Percentiles rank a stretch among this genome's conserved stretches.
These are phyloP conservation scores for Notodonta dromedarius DNA, from an alignment of 2,888 invertebrate genomes.

Conservation along the genomic window DNA sequence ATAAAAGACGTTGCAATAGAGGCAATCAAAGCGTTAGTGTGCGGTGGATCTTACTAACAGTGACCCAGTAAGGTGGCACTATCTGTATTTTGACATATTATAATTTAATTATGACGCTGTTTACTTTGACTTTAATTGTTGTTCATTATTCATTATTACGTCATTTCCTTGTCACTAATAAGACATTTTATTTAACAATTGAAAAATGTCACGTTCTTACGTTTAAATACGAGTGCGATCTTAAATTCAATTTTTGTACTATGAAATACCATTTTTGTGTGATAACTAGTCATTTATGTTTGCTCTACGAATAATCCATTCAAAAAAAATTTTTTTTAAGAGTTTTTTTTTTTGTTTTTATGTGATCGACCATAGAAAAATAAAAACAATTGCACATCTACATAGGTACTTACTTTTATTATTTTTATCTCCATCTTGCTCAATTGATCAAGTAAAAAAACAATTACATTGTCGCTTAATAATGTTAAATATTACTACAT, in stretches of 20 bases:
- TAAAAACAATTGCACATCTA: too few species aligned
- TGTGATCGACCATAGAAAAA: too few species aligned
- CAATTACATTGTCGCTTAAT: conserved; percentile 21
- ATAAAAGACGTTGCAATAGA: too few species aligned
- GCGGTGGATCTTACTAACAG: background rate
- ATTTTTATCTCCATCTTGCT: background rate
- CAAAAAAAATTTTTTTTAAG: too few species aligned
- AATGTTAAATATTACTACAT: conserved; percentile 40
- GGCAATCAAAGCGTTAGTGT: background rate
- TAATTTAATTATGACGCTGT: conserved; percentile 57
- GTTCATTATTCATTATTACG: conserved; percentile 43
- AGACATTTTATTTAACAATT: background rate
- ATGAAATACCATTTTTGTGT: too few species aligned
- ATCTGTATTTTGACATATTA: conserved; percentile 62
- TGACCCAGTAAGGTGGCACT: conserved; percentile 68
- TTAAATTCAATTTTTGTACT: too few species aligned
- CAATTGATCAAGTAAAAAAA: background rate
- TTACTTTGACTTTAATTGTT: conserved; percentile 54
- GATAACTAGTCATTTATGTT: too few species aligned
- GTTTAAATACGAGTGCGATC: background rate
- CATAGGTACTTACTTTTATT: too few species aligned
- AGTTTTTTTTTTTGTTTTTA: too few species aligned
- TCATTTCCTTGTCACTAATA: conserved; percentile 22
- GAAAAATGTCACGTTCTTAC: background rate
- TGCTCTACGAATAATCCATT: too few species aligned